A percentile compares a stretch with the other conserved stretches of the same genome.
Evolutionary conservation across 2,797 vertebrate genomes (phyloP).

Genomic region (Heteromormyrus szaboi): DNA sequence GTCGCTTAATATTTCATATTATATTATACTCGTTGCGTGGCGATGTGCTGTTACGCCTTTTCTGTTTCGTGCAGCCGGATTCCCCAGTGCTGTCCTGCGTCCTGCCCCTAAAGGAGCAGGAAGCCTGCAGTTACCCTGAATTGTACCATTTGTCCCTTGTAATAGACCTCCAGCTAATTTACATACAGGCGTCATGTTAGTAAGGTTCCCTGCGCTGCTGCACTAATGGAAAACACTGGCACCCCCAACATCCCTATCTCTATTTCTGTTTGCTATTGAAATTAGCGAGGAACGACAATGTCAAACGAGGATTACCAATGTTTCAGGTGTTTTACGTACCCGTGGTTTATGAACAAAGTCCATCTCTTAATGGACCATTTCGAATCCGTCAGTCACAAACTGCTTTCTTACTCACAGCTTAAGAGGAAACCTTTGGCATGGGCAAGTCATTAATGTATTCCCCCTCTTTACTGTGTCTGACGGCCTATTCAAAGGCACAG

Average conservation of each 20-base stretch:
- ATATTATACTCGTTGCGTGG: conserved; percentile 31
- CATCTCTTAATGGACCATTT: neutral
- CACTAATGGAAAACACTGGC: neutral
- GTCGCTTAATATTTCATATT: conserved; percentile 53
- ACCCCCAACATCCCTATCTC: neutral
- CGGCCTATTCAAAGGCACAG: conserved; percentile 5
- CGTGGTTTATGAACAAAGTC: conserved; percentile 5
- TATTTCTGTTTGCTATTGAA: conserved; percentile 4
- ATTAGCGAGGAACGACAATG: neutral
- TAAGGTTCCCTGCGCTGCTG: neutral
- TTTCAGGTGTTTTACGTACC: neutral
- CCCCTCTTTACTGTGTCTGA: conserved; percentile 6
- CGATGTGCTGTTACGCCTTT: conserved; percentile 18
- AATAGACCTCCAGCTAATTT: conserved; percentile 11
- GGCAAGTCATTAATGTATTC: conserved; percentile 17
- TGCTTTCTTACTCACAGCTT: conserved; percentile 38
- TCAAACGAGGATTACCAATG: neutral
- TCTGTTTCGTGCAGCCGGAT: neutral
- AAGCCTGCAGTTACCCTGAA: neutral
- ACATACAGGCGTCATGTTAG: conserved; percentile 14
- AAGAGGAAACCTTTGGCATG: conserved; percentile 15
- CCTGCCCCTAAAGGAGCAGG: neutral
- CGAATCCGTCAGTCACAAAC: conserved; percentile 2
- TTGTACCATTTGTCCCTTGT: conserved; percentile 6
- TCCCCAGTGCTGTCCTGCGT: neutral